Percentiles rank a stretch among this genome's conserved stretches.
phyloP scores from a whole-genome alignment of 2,797 vertebrate genomes.

The Pelobates cultripes region DNA sequence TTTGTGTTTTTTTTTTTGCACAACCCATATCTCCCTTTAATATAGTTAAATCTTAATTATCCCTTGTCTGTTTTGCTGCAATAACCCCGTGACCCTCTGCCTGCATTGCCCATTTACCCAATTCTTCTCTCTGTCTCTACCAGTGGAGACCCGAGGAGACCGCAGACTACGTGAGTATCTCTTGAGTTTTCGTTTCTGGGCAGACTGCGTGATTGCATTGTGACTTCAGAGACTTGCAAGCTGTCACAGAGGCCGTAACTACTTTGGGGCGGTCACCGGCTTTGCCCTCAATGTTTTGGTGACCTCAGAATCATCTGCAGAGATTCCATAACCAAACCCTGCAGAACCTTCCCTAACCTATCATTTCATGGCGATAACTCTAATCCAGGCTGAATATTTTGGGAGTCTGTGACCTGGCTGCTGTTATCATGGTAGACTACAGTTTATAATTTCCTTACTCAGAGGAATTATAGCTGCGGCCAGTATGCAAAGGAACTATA shows the following conservation, averaged over 20 bases:
- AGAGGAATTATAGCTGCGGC: too few species aligned
- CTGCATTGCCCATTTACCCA: conserved; percentile 46
- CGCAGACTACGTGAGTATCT: conserved; percentile 96
- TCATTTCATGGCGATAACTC: too few species aligned
- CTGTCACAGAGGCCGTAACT: conserved; percentile 30
- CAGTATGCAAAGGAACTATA: too few species aligned
- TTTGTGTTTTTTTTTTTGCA: neutral
- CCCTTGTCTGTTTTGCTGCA: neutral
- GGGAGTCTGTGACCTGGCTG: too few species aligned
- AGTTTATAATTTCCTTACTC: neutral
- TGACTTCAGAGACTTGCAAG: conserved; percentile 14
- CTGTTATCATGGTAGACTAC: neutral
- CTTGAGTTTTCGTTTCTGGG: conserved; percentile 76
- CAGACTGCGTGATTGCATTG: conserved; percentile 51
- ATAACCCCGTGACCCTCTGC: conserved; percentile 37
- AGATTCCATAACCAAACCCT: too few species aligned
- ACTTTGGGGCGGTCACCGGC: neutral
- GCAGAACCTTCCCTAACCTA: too few species aligned
- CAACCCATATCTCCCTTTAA: neutral
- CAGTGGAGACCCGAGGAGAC: conserved; percentile 96
- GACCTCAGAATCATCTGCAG: too few species aligned
- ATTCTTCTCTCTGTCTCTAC: conserved; percentile 72
- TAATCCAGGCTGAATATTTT: too few species aligned
- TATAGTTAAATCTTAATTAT: neutral
- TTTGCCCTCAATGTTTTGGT: neutral